Conservation (phyloP, 2,888 invertebrate species). For the Exephanes ischioxanthus region DNA sequence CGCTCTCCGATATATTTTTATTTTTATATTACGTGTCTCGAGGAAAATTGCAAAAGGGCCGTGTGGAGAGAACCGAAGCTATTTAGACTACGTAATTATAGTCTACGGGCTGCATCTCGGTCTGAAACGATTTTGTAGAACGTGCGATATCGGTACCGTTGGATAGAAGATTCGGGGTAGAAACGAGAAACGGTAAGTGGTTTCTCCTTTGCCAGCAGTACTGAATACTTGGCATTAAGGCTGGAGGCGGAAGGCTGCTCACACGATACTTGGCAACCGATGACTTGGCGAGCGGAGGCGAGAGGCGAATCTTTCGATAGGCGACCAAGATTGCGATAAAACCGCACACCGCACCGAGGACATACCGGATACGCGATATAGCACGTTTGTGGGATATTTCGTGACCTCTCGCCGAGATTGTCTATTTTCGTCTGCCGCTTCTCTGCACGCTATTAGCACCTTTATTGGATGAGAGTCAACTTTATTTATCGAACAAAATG, state of each 20-base stretch:
- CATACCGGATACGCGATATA: constrained; percentile 36
- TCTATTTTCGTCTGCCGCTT: not conserved
- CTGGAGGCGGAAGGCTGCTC: not conserved
- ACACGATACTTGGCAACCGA: constrained; percentile 64
- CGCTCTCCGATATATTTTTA: too few relatives aligned
- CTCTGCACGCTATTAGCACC: not conserved
- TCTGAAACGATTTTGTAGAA: constrained; percentile 45
- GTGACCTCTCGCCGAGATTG: constrained; percentile 4
- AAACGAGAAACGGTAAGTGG: constrained; percentile 58
- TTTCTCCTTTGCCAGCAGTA: constrained; percentile 61
- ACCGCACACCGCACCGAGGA: constrained; percentile 15
- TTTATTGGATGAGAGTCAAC: not conserved
- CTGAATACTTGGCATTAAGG: constrained; percentile 52
- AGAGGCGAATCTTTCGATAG: constrained; percentile 52
- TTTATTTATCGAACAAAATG: not conserved
- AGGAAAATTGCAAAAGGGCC: not conserved
- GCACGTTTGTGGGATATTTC: constrained; percentile 39
- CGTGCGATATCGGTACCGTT: constrained; percentile 32
- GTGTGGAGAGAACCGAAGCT: not conserved
- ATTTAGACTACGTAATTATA: constrained; percentile 50
- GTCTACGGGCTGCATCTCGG: constrained; percentile 20
- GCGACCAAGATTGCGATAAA: constrained; percentile 65
- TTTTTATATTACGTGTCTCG: not conserved
- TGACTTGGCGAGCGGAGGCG: constrained; percentile 57
- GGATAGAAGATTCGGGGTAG: constrained; percentile 6